These are phyloP conservation scores for Trichechus manatus DNA, from an alignment of 2,113 vertebrate species.

Conservation along the genomic window DNA sequence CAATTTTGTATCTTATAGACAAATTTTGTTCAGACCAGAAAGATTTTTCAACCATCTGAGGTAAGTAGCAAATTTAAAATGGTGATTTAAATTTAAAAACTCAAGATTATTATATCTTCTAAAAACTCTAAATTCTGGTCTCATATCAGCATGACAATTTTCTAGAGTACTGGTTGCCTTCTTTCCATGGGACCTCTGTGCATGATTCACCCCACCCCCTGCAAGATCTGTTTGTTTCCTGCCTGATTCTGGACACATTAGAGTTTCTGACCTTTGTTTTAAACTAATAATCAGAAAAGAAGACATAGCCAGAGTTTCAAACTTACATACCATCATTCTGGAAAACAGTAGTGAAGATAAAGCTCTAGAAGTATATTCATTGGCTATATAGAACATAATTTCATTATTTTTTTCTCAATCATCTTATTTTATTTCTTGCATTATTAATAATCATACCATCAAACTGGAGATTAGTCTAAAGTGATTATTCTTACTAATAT, in stretches of 20 bases:
- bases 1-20: neutral
- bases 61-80: neutral
- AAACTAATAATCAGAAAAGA: neutral
- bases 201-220: neutral
- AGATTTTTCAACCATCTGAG: neutral
- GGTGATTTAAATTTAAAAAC: neutral
- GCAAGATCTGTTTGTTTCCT: neutral
- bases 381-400: neutral
- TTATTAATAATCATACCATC: neutral
- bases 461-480: neutral
- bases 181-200: neutral
- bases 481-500: neutral
- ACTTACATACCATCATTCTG: neutral
- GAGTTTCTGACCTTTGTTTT: neutral
- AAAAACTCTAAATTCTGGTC: neutral
- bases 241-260: neutral
- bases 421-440: neutral
- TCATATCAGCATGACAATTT: neutral
- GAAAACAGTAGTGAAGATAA: neutral
- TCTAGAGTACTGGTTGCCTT: neutral
- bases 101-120: neutral
- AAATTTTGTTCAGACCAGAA: neutral
- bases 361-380: neutral
- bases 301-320: neutral
- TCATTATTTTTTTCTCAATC: neutral